Evolutionary conservation across 2,888 invertebrate genomes (phyloP).

Genomic region (Agrenia bidenticulata): DNA sequence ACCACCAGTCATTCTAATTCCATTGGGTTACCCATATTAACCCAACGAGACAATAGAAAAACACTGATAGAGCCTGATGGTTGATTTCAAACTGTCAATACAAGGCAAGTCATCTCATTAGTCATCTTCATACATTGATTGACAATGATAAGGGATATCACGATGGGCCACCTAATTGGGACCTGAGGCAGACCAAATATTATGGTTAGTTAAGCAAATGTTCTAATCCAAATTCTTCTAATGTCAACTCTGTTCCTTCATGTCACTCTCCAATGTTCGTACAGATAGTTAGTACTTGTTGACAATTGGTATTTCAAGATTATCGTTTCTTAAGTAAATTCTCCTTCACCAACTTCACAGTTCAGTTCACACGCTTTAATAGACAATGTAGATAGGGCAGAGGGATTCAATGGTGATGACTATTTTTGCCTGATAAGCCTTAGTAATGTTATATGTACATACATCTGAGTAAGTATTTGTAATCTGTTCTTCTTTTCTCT

Average conservation of each 20-base stretch:
- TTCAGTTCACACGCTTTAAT: conserved; percentile 1
- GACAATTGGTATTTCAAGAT: conserved; percentile 31
- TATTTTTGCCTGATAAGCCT: conserved; percentile 1
- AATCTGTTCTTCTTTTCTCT: not conserved
- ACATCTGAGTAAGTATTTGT: too few relatives aligned
- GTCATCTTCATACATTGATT: conserved; percentile 49
- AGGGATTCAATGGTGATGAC: not conserved
- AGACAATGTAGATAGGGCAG: not conserved
- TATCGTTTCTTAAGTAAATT: conserved; percentile 6
- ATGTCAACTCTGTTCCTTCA: conserved; percentile 16
- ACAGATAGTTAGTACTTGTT: conserved; percentile 39
- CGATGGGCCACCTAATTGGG: conserved; percentile 51
- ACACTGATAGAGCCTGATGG: not conserved
- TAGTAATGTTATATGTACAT: too few relatives aligned
- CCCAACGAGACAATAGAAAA: not conserved
- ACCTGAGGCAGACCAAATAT: conserved; percentile 25
- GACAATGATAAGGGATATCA: conserved; percentile 45
- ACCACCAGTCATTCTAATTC: not conserved
- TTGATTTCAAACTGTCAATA: conserved; percentile 38
- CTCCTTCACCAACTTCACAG: not conserved
- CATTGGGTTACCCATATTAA: not conserved
- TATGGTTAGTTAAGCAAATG: conserved; percentile 26
- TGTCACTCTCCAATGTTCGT: conserved; percentile 16
- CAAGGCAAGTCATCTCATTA: conserved; percentile 47
- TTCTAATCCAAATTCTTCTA: conserved; percentile 1